Percentiles rank a stretch among this genome's conserved stretches.
Conservation (phyloP, 1,140 invertebrate species). For the Parasteatoda tepidariorum region DNA sequence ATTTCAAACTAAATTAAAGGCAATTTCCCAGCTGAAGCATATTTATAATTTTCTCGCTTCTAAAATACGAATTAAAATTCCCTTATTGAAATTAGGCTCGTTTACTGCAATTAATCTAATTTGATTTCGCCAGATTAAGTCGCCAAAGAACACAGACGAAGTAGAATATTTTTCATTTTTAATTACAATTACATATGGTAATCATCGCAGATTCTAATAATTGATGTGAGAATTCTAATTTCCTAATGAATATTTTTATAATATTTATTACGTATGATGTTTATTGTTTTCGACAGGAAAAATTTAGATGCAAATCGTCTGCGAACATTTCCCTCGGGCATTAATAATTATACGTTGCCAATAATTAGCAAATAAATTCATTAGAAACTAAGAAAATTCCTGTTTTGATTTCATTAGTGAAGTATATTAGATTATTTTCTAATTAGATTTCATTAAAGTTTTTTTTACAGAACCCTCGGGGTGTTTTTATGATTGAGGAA, state of each 20-base stretch:
- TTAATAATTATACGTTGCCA: not conserved
- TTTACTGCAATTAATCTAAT: not conserved
- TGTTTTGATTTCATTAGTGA: not conserved
- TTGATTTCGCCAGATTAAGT: not conserved
- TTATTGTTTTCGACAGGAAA: not conserved
- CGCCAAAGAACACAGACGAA: not conserved
- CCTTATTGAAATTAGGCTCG: too few relatives aligned
- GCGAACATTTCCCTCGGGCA: not conserved
- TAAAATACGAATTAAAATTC: too few relatives aligned
- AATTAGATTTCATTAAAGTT: not conserved
- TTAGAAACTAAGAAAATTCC: not conserved
- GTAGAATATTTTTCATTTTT: not conserved
- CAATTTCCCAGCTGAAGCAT: too few relatives aligned
- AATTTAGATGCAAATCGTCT: not conserved
- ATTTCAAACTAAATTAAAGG: too few relatives aligned
- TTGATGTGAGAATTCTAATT: not conserved
- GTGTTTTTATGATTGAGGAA: too few relatives aligned
- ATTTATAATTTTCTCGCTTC: too few relatives aligned
- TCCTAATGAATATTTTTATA: constrained; percentile 1
- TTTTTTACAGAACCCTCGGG: too few relatives aligned
- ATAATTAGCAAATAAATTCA: not conserved
- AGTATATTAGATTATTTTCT: not conserved
- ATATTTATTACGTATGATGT: not conserved
- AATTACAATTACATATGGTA: not conserved
- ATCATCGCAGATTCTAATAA: not conserved